Conservation (phyloP, 2,113 vertebrate genomes). For the Vicugna pacos region DNA sequence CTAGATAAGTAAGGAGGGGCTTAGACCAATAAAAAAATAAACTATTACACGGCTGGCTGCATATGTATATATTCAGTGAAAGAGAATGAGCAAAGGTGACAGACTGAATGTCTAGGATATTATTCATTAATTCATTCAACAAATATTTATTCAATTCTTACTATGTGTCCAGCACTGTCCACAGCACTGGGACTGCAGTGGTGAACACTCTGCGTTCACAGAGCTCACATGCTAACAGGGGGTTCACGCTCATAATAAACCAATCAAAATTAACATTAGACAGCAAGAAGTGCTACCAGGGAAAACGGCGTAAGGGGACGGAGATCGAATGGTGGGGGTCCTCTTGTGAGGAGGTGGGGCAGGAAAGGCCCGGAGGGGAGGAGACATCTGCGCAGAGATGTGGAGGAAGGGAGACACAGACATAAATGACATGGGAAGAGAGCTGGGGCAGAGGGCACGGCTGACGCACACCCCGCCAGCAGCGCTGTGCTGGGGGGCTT, state of each 20-base stretch:
- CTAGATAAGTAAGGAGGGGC: conserved; percentile 21
- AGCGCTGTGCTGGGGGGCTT: not conserved
- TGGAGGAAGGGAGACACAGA: not conserved
- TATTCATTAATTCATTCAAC: conserved; percentile 9
- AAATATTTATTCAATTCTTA: not conserved
- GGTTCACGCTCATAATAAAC: not conserved
- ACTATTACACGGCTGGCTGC: not conserved
- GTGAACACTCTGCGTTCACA: not conserved
- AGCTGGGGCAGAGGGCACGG: not conserved
- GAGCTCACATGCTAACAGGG: not conserved
- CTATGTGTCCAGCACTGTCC: not conserved
- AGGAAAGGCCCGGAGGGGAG: not conserved
- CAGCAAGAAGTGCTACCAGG: not conserved
- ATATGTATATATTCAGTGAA: conserved; percentile 27
- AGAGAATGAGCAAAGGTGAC: not conserved
- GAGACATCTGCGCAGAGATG: not conserved
- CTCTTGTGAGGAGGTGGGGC: not conserved
- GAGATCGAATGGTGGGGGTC: not conserved
- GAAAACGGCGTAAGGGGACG: not conserved
- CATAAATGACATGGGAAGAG: not conserved
- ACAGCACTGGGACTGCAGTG: not conserved
- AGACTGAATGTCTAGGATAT: not conserved
- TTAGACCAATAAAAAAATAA: conserved; percentile 34
- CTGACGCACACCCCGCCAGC: not conserved
- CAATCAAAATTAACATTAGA: not conserved